Base-by-base conservation (phyloP, 1,140 invertebrate species). In the Monochamus saltuarius region DNA sequence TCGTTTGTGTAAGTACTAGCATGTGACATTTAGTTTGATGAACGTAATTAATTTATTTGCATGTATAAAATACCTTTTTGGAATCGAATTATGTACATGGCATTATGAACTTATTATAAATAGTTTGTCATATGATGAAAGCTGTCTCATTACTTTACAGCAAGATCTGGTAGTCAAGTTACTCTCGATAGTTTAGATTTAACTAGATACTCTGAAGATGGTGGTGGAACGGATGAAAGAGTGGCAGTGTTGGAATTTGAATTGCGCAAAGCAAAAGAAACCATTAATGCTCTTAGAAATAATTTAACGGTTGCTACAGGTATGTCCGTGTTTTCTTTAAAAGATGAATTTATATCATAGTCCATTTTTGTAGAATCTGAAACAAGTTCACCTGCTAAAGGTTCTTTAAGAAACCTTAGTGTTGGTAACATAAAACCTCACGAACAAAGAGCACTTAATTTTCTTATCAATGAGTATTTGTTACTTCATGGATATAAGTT, bases 201-300 rank as follows among this genome's bases (percentile, higher is more conserved):
- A 77, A 88, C 91, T 8, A 81, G 91, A 51, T 91, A 89, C 73
- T 95, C 92, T 3, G 93, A 95, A 81, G 92, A 95, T 83, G 91
- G 90, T 9, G 87, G 89, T 60, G 75, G 81, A 68, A 86, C 85
- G 7, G 90, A 92, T 78, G 88, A 93, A 66, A 81, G 85, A 60
- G 85, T 94, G 7, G 92, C 91, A 52, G 88, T 94, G 35, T 76
- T 95, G 38, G 92, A 95, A 78, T 95, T 95, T 84, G 92, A 95
- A 78, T 75, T 95, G 8, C 77, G 93, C 37, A 95, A 94, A 78
- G 92, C 92, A 0, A 65, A 62, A 54, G 62, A 67, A 56, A 67
- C 63, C n/a, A 95, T 95, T 47, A 90, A 87, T 77, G 84, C 89
- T 39, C 75, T 95, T 10, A 80, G 92, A 71, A 87, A 89, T 16